phyloP scores from a whole-genome alignment of 2,797 vertebrate genomes.

The Ammospiza maritima region DNA sequence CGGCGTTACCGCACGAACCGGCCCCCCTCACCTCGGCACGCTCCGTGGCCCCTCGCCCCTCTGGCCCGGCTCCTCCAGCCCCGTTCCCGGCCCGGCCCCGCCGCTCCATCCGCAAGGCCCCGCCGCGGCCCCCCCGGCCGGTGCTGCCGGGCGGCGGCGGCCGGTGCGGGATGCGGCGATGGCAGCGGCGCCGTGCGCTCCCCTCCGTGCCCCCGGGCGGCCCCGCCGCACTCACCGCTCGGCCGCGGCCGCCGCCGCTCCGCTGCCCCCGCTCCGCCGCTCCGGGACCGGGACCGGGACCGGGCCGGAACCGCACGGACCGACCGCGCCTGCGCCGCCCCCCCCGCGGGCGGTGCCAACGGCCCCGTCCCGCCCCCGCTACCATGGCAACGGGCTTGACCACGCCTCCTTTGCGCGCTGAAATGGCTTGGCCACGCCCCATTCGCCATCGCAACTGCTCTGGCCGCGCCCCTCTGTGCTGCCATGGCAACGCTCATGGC shows the following conservation, averaged over 20 bases:
- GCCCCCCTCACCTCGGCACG: neutral
- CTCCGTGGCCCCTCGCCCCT: neutral
- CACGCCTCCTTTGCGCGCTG: fast-evolving
- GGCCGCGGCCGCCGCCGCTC: neutral
- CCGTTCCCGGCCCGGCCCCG: neutral
- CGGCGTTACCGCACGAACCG: neutral
- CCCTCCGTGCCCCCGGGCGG: neutral
- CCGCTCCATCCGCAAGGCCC: neutral
- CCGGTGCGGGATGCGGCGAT: neutral
- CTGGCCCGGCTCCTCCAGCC: neutral
- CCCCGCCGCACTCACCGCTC: neutral
- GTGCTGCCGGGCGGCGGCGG: neutral
- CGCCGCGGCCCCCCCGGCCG: neutral
- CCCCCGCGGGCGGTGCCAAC: neutral
- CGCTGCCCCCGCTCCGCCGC: neutral
- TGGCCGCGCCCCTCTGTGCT: neutral
- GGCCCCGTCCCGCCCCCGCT: neutral
- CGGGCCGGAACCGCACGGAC: neutral
- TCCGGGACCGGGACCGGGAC: neutral
- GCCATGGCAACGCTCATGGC: neutral
- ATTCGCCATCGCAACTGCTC: fast-evolving
- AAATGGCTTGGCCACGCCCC: fast-evolving
- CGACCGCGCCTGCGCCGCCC: neutral
- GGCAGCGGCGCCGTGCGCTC: neutral
- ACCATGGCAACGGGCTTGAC: fast-evolving